Evolutionary conservation across 2,797 vertebrate genomes (phyloP), one percentile per base, ranked within the genome.

Genomic region (Amazona ochrocephala): DNA sequence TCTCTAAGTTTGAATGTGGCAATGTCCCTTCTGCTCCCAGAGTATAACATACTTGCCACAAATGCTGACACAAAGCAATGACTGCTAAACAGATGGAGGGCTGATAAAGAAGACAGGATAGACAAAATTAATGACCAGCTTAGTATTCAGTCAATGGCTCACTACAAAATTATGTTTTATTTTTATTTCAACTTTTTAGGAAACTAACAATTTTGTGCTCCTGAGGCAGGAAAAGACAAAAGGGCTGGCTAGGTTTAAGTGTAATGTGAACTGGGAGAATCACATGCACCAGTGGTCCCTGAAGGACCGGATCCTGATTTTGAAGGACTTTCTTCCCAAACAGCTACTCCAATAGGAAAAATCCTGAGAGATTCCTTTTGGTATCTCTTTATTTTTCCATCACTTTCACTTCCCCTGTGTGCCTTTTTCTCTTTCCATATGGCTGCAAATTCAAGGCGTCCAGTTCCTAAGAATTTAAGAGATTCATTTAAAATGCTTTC

Each of bases 401-500:
- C 18, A 51, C 26, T 78, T 86, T 71, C 53, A 56, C 32, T 86
- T 89, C 29, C 32, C 42, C 23, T 30, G 3, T 11, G 50, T 45
- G 67, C n/a, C 45, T 79, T 54, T 41, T 58, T 64, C 29, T 82
- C 64, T 72, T 86, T 65, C 64, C 80, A 88, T 79, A 48, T 87
- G 80, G 74, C 87, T 84, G 44, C 44, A 81, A 84, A 85, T 77
- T 82, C 45, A 47, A 32, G 0, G 6, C 51, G 37, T 93, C 41
- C 51, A 91, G 89, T 71, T 87, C 88, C 51, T 61, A 82, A 77
- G 64, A 91, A 74, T 3, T 88, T 74, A 75, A 70, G 44, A 95
- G 60, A 82, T 79, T 74, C 76, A 77, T 90, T 96, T 94, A 50
- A 94, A 96, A 90, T n/a, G 32, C 17, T 76, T 80, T 85, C 30